Percentiles rank a stretch among this genome's conserved stretches.
Evolutionary conservation across 1,140 invertebrate species (phyloP).

Genomic region (Batillaria attramentaria): DNA sequence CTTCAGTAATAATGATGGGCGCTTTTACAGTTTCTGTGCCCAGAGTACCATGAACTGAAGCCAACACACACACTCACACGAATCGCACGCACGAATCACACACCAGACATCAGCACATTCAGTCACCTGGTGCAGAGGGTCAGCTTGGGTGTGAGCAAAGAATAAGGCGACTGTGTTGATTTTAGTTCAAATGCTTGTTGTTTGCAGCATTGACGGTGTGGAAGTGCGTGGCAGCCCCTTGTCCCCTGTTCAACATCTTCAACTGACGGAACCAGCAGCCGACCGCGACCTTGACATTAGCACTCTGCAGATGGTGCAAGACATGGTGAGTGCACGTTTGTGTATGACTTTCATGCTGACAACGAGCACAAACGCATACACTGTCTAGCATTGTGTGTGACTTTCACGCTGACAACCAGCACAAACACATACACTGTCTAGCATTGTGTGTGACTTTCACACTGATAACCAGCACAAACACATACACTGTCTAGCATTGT

Average conservation of each 20-base stretch:
- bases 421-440: no score
- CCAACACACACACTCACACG: background rate
- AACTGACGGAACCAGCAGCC: constrained; percentile 75
- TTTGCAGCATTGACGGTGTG: constrained; percentile 72
- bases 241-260: constrained; percentile 87
- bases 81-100: no score
- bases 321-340: constrained; percentile 71
- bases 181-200: constrained; percentile 3
- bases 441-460: no score
- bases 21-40: background rate
- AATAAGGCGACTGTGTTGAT: background rate
- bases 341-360: no score
- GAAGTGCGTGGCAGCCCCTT: constrained; percentile 76
- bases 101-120: background rate
- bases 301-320: constrained; percentile 78
- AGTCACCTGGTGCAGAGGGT: background rate
- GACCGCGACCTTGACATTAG: constrained; percentile 73
- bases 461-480: no score
- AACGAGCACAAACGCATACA: no score
- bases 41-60: background rate
- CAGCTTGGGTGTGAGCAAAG: background rate
- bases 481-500: no score
- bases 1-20: no score
- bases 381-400: no score
- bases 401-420: no score